Percentiles rank a stretch among this genome's conserved stretches.
Conservation (phyloP, 2,113 vertebrate species). For the Eidolon helvum region DNA sequence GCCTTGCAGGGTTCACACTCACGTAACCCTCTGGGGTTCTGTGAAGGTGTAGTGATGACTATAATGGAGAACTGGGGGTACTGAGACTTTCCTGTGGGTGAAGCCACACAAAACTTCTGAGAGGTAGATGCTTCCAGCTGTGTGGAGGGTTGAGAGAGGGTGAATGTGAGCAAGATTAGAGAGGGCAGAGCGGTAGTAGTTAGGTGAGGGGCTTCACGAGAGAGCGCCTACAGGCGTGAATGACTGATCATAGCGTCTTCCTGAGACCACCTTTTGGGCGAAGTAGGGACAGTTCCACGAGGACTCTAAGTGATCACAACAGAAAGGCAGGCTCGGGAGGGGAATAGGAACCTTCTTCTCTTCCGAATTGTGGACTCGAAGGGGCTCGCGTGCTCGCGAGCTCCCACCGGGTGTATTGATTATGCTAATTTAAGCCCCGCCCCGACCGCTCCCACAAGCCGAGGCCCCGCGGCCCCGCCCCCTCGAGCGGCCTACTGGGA, state of each 20-base stretch:
- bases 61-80: not conserved
- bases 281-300: not conserved
- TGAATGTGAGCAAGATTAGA: not conserved
- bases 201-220: not conserved
- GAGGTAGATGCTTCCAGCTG: not conserved
- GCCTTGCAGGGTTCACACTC: not conserved
- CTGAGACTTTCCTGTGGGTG: not conserved
- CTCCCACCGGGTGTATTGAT: rapidly evolving
- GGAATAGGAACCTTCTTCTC: not conserved
- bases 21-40: not conserved
- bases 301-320: not conserved
- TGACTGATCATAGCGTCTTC: not conserved
- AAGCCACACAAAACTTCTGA: not conserved
- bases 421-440: not conserved
- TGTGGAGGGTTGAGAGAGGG: not conserved
- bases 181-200: not conserved
- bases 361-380: not conserved
- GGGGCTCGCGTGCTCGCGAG: rapidly evolving
- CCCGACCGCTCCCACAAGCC: rapidly evolving
- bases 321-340: not conserved
- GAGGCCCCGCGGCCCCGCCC: not conserved
- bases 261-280: not conserved
- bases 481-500: not conserved
- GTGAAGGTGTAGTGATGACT: not conserved
- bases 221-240: not conserved